A percentile compares a stretch with the other conserved stretches of the same genome.
These are phyloP conservation scores for Leuciscus idus DNA, from an alignment of 2,113 vertebrate genomes.

Conservation along the genomic window DNA sequence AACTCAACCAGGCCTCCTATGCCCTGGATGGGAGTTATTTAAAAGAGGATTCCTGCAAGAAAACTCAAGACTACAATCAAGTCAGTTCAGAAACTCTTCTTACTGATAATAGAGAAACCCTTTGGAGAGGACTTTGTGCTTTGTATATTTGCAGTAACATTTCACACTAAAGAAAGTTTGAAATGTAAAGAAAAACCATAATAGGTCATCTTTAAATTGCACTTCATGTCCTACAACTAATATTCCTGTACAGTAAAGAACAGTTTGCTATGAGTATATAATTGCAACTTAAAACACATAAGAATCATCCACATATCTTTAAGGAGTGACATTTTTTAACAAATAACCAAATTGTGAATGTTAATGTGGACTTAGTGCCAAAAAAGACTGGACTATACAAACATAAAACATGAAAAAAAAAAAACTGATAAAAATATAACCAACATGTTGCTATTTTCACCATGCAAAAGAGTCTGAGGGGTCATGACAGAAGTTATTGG, in stretches of 20 bases:
- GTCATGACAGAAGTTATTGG: constrained; percentile 1
- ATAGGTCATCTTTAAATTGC: no score
- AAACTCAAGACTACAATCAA: no score
- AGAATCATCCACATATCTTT: background rate
- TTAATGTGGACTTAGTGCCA: background rate
- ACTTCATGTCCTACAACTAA: background rate
- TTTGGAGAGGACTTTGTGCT: no score
- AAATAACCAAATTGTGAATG: background rate
- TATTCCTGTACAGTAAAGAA: background rate
- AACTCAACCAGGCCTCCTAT: no score
- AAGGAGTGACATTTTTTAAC: background rate
- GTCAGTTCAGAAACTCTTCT: no score
- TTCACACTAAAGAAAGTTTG: no score
- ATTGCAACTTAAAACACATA: background rate
- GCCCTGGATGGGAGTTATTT: no score
- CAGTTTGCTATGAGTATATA: background rate
- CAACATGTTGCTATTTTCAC: background rate
- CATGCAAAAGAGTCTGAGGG: background rate
- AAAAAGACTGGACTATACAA: background rate
- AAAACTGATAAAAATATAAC: background rate
- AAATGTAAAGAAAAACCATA: no score
- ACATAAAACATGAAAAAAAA: background rate
- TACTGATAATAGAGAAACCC: no score
- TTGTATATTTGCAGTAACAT: no score
- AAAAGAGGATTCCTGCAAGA: no score